Evolutionary conservation across 2,888 invertebrate genomes (phyloP), one percentile per base, ranked within the genome.

Genomic region (Xestia sexstrigata): DNA sequence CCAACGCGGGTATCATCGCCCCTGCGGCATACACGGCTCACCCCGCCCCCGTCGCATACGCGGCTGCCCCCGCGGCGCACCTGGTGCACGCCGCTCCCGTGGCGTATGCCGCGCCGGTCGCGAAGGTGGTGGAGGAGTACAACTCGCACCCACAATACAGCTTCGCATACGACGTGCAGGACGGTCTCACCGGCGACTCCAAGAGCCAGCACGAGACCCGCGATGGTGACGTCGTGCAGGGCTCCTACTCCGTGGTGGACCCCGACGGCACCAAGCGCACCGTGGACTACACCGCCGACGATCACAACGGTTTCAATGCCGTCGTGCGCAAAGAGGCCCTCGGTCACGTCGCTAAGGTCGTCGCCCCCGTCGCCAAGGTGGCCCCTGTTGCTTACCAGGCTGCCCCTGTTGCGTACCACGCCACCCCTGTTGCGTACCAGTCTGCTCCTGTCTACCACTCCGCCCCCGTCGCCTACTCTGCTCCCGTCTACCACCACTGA

Each of bases 211-310:
- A 94, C 79, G 97, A 97, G 91, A 91, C 89, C 80, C 95, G 97
- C 81, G 93, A 94, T 77, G 97, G 97, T 71, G 96, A 97, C 84
- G 93, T 94, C 55, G 97, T 97, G 39, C 94, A 95, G 84, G 97
- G 97, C 72, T 95, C 95, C 75, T 97, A 97, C 93, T 96, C 96
- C 74, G 92, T 97, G 17, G 93, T 93, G 58, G 97, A 97, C 81
- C 92, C 97, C 74, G 97, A 97, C 83, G 97, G 97, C 84, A 95
- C 94, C 88, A 94, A 93, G 90, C 95, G 97, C 83, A 96, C 93
- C 71, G 97, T 97, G 7, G 96, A 97, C 81, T 97, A 97, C 92
- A 95, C 95, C 78, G 96, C 97, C 68, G 97, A 97, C 86, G 92
- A 93, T 45, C 92, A 95, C 87, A 95, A 96, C 79, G 97, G 97